Evolutionary conservation across 2,888 invertebrate species (phyloP).

Genomic region (Kryphioiulus occultus): DNA sequence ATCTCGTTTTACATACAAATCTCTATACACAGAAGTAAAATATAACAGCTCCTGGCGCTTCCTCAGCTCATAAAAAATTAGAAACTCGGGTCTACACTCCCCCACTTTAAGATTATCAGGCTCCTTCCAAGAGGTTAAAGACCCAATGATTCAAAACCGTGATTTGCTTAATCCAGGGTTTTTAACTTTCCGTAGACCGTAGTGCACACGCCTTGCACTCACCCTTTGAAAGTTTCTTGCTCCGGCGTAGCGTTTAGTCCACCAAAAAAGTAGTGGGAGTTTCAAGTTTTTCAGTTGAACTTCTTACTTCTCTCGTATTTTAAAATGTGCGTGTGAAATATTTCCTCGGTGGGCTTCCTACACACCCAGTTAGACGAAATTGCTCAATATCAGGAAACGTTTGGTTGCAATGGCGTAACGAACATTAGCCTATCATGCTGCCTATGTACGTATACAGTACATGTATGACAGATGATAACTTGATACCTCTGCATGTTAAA

Average conservation of each 20-base stretch:
- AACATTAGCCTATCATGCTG: neutral
- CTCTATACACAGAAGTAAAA: neutral
- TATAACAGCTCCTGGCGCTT: neutral
- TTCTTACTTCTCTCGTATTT: neutral
- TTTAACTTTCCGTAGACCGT: neutral
- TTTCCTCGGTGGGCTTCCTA: neutral
- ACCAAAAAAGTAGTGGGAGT: neutral
- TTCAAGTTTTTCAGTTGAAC: neutral
- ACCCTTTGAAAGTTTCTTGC: slow-evolving; percentile 39
- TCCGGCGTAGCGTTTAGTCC: neutral
- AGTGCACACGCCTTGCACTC: neutral
- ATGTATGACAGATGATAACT: neutral
- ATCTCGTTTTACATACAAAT: neutral
- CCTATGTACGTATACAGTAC: neutral
- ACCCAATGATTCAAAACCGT: neutral
- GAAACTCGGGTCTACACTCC: neutral
- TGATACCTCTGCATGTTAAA: neutral
- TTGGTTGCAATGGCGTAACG: neutral
- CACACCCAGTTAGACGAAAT: neutral
- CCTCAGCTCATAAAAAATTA: neutral
- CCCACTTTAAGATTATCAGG: slow-evolving; percentile 18
- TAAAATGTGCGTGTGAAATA: neutral
- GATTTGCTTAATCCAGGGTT: slow-evolving; percentile 28
- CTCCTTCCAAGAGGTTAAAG: neutral
- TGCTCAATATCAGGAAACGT: neutral